phyloP scores from a whole-genome alignment of 2,113 vertebrate species.

The Fulica atra region DNA sequence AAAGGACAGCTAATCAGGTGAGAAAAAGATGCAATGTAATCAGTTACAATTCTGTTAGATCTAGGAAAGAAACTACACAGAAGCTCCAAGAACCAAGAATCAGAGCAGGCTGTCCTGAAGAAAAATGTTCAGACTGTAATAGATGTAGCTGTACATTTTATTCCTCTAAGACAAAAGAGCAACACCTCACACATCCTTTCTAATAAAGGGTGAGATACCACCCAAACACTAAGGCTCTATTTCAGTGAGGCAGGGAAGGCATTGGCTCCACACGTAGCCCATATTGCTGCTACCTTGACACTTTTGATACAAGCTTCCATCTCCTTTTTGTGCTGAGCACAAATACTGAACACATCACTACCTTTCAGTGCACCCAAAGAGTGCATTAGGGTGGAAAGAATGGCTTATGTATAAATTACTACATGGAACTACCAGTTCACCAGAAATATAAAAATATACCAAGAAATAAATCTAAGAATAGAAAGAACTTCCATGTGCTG shows the following conservation, averaged over 20 bases:
- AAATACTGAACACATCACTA: neutral
- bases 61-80: neutral
- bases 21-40: neutral
- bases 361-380: neutral
- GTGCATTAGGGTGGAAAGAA: neutral
- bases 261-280: neutral
- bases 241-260: neutral
- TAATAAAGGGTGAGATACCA: neutral
- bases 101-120: neutral
- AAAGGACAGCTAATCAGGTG: neutral
- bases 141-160: neutral
- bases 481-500: neutral
- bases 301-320: neutral
- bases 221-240: neutral
- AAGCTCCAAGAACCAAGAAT: neutral
- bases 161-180: neutral
- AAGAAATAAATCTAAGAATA: neutral
- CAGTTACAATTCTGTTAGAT: neutral
- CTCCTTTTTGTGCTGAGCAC: neutral
- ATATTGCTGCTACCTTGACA: neutral
- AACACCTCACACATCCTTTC: neutral
- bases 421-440: neutral
- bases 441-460: neutral
- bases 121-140: neutral
- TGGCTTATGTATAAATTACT: neutral